Base-by-base conservation (phyloP, 2,113 vertebrate species). In the Onychorhynchus coronatus region DNA sequence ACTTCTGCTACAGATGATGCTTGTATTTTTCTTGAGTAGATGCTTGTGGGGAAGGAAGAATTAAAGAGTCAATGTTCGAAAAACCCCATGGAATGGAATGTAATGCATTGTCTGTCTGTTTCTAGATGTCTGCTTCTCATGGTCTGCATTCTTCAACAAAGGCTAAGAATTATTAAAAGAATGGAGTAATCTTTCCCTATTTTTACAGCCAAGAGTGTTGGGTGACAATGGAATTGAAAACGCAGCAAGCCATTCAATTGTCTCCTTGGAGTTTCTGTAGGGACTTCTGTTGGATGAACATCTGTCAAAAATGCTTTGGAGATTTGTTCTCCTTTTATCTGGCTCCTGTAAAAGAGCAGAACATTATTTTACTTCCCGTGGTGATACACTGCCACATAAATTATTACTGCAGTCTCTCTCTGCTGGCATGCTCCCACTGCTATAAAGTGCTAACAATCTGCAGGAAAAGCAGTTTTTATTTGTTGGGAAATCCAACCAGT, bases 371-470 rank as follows among this genome's bases (percentile, higher is more conserved):
- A 65, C 79, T 76, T 93, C 56, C 62, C 4, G 0, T 89, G 88
- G 85, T 68, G 82, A 62, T 65, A 66, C 0, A 6, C 41, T 83
- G 85, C 49, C 85, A 88, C 78, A 85, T 95, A 77, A 95, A 85
- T 97, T 94, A 90, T 95, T 92, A 70, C 88, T 80, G 71, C 85
- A 74, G 74, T n/a, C 18, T 85, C 50, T 88, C 88, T 89, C 62
- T 91, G 53, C 82, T 85, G 72, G 31, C 71, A 53, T 65, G 47
- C 72, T 79, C 70, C 62, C 76, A 61, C 37, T 86, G 71, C 82
- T 83, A 2, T 68, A 11, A 81, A 93, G 85, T 41, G 42, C 71
- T 70, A 74, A 83, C 63, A 77, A 28, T 22, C 52, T 31, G 12
- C 59, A 85, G 58, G n/a, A 46, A 77, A 83, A 83, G 67, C 35